Evolutionary conservation across 1,140 invertebrate genomes (phyloP).

Genomic region (Parasteatoda tepidariorum): DNA sequence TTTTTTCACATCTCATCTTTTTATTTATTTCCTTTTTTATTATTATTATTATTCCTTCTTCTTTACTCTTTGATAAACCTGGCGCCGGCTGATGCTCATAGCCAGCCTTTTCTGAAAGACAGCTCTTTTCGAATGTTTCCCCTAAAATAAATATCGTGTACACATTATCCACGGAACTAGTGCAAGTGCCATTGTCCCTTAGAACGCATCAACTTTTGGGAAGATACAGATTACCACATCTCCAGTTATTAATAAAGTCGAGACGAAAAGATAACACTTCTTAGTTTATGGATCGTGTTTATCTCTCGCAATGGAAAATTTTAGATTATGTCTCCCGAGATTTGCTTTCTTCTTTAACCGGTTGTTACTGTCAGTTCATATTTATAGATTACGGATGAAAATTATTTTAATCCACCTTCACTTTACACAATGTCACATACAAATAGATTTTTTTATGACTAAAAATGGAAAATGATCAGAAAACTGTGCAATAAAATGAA

Average conservation of each 20-base stretch:
- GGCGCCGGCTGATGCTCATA: background rate
- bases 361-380: no score
- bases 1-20: background rate
- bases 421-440: no score
- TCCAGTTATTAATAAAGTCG: background rate
- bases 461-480: no score
- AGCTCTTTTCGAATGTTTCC: background rate
- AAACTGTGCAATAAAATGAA: no score
- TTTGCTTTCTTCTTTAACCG: no score
- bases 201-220: background rate
- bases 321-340: no score
- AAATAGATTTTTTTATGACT: no score
- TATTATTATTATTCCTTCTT: background rate
- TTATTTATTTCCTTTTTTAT: background rate
- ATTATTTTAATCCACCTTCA: no score
- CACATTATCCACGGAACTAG: no score
- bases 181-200: background rate
- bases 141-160: background rate
- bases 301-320: background rate
- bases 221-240: background rate
- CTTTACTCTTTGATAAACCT: background rate
- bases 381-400: no score
- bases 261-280: background rate
- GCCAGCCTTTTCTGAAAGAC: background rate
- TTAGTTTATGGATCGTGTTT: background rate